Conservation (phyloP, 1,140 invertebrate species). For the Hypsibius dujardini region DNA sequence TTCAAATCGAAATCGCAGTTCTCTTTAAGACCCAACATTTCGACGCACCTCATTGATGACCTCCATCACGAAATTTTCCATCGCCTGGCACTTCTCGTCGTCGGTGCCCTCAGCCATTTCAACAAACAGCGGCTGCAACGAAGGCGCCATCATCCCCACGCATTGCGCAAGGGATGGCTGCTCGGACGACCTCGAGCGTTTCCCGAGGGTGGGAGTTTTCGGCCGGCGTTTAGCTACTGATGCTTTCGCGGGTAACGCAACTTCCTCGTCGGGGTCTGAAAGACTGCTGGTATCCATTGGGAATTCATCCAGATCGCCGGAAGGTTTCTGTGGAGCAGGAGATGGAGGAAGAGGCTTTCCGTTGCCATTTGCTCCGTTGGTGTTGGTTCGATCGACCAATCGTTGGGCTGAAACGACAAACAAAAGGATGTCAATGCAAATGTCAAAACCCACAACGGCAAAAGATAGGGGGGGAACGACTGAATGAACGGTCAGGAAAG, state of each 20-base stretch:
- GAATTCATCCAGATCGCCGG: too few relatives aligned
- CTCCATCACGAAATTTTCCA: conserved; percentile 49
- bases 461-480: conserved; percentile 18
- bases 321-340: conserved; percentile 14
- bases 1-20: too few relatives aligned
- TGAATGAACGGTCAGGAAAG: too few relatives aligned
- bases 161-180: conserved; percentile 19
- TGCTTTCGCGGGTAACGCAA: too few relatives aligned
- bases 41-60: conserved; percentile 38
- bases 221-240: too few relatives aligned
- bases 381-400: conserved; percentile 20
- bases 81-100: conserved; percentile 39
- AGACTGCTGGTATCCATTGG: too few relatives aligned
- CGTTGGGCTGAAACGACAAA: too few relatives aligned
- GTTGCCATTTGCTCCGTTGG: conserved; percentile 7
- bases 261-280: too few relatives aligned
- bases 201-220: too few relatives aligned
- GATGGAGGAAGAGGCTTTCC: conserved; percentile 8
- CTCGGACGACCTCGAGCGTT: too few relatives aligned
- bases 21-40: too few relatives aligned
- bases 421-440: too few relatives aligned
- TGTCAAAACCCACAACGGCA: conserved; percentile 14
- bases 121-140: neutral
- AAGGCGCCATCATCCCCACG: conserved; percentile 39
- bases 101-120: neutral